Conservation (phyloP, 1,140 invertebrate species). For the Drosophila ananassae region DNA sequence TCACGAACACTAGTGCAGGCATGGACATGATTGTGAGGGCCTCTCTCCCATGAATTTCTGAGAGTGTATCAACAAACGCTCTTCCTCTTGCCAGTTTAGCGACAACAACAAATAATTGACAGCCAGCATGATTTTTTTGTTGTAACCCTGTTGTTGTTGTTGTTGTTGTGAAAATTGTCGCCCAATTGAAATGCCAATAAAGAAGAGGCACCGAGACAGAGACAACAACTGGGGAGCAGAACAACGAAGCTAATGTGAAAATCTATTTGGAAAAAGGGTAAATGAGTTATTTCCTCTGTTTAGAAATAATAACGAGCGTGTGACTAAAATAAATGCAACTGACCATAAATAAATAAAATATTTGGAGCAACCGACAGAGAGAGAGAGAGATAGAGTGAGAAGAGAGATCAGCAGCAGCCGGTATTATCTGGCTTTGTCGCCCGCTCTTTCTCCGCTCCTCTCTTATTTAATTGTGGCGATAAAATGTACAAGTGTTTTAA, state of each 20-base stretch:
- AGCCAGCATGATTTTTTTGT: conserved; percentile 41
- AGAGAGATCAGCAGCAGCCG: background rate
- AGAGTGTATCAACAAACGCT: conserved; percentile 26
- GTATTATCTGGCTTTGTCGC: background rate
- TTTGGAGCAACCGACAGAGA: conserved; percentile 3
- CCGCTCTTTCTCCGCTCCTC: background rate
- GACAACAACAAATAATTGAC: conserved; percentile 35
- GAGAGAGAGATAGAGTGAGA: background rate
- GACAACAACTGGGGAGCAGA: background rate
- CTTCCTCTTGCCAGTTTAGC: conserved; percentile 21
- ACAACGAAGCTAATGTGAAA: conserved; percentile 13
- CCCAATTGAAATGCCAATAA: conserved; percentile 34
- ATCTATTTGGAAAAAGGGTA: conserved; percentile 54
- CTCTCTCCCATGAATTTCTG: background rate
- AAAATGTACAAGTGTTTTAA: conserved; percentile 28
- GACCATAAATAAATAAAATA: conserved; percentile 32
- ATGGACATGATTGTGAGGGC: background rate
- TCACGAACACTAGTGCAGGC: conserved; percentile 6
- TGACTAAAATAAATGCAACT: conserved; percentile 5
- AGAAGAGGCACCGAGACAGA: background rate
- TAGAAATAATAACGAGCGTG: conserved; percentile 35
- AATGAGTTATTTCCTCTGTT: conserved; percentile 72
- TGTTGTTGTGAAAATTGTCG: conserved; percentile 45
- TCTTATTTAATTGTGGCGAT: background rate
- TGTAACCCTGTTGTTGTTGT: conserved; percentile 21